phyloP scores from a whole-genome alignment of 2,888 invertebrate genomes.

The Tridacna crocea region DNA sequence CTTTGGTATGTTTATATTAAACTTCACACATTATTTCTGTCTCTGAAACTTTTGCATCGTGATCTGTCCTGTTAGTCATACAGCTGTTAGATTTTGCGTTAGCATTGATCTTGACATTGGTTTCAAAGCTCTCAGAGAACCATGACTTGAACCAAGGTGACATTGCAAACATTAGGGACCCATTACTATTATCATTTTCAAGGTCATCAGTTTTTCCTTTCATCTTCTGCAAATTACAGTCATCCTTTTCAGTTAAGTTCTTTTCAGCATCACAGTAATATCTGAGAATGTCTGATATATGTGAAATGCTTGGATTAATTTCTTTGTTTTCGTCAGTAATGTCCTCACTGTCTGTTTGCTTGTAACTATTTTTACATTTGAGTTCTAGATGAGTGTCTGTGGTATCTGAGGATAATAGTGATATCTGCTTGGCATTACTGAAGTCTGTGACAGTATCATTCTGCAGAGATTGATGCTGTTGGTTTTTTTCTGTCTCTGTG shows the following conservation, averaged over 20 bases:
- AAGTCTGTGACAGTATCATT: too few relatives aligned
- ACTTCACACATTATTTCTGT: too few relatives aligned
- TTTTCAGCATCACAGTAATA: not conserved
- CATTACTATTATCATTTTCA: constrained; percentile 13
- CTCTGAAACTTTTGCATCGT: too few relatives aligned
- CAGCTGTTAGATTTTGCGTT: not conserved
- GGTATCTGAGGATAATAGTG: too few relatives aligned
- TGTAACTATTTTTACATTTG: not conserved
- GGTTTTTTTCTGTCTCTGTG: too few relatives aligned
- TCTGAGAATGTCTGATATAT: not conserved
- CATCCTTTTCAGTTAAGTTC: not conserved
- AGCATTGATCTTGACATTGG: not conserved
- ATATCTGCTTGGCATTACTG: too few relatives aligned
- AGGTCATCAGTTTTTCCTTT: not conserved
- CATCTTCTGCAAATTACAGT: not conserved
- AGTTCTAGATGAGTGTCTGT: too few relatives aligned
- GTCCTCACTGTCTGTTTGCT: not conserved
- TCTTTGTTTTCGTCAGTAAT: not conserved
- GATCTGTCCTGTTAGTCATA: not conserved
- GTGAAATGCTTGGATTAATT: too few relatives aligned
- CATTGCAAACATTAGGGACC: constrained; percentile 6
- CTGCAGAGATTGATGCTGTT: too few relatives aligned
- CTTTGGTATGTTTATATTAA: too few relatives aligned
- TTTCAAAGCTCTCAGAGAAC: constrained; percentile 10
- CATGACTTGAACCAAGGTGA: constrained; percentile 21